Base-by-base conservation (phyloP, 2,113 vertebrate genomes). In the Oreotrochilus melanogaster region DNA sequence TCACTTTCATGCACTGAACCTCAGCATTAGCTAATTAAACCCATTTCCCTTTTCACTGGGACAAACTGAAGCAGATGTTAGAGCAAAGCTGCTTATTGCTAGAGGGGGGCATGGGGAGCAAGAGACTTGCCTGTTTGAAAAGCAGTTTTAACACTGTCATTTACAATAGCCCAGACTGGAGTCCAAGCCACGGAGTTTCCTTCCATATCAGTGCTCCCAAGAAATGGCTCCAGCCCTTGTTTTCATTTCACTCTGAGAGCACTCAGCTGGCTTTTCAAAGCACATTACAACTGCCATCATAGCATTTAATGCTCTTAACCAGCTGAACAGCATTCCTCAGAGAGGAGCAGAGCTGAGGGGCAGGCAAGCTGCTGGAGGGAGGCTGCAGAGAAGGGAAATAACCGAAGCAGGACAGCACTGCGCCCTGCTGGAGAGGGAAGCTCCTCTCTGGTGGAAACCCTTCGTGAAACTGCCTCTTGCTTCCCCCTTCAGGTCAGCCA, bases 281-380 rank as follows among this genome's bases (percentile, higher is more conserved):
- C 54, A 48, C 1, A 0, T n/a, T 10, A 64, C 8, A 57, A 11
- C 0, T 37, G 9, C 45, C 18, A 3, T 11, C 22, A 8, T 2
- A 8, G 57, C 1, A 0, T 28, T 69, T 35, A 53, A 23, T 7
- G 23, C 67, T 39, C 14, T 50, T 14, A 25, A n/a, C 23, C 23
- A 12, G 58, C 35, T 53, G 50, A 51, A 6, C 57, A 42, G 80
- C 22, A 4, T 5, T 2, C 14, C 7, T 7, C 25, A 54, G 73
- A 18, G 22, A 33, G 39, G 10, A 64, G 69, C 64, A 69, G 19
- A 76, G 21, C 62, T 42, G 30, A 15, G 39, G 33, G 0, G 0
- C 35, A 7, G 24, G 50, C 5, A 8, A 19, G 35, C 19, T 54
- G 79, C 76, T 33, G 30, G 39, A 70, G 27, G n/a, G n/a, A 66